These are phyloP conservation scores for Machaerirhynchus nigripectus DNA, from an alignment of 2,113 vertebrate genomes.

Conservation along the genomic window DNA sequence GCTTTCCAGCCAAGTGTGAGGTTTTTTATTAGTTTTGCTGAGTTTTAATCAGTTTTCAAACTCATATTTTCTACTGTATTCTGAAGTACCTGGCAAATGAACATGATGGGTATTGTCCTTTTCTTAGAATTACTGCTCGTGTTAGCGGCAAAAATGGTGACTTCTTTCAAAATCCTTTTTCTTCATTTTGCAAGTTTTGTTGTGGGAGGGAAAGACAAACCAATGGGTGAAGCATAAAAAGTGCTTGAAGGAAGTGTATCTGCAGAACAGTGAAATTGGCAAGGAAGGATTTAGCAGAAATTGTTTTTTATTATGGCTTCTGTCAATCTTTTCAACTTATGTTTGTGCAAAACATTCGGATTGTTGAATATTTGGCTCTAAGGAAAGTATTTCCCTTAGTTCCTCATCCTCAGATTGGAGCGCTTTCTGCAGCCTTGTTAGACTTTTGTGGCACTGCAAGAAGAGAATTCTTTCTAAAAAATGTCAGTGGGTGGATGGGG, in stretches of 20 bases:
- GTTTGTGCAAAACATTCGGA: neutral
- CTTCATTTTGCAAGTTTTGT: neutral
- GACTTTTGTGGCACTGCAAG: neutral
- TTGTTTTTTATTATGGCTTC: neutral
- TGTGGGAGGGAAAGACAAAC: neutral
- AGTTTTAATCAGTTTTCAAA: neutral
- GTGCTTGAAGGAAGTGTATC: neutral
- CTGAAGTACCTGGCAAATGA: neutral
- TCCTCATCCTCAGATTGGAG: neutral
- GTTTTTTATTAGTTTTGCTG: neutral
- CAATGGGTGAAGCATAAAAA: neutral
- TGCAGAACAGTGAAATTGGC: neutral
- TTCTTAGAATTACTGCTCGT: neutral
- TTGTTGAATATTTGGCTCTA: neutral
- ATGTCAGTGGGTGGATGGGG: neutral
- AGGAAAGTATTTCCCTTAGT: neutral
- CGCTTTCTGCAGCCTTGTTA: neutral
- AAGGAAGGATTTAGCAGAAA: neutral
- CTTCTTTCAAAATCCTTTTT: neutral
- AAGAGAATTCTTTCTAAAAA: slow-evolving; percentile 23
- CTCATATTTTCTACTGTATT: neutral
- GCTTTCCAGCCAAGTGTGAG: neutral
- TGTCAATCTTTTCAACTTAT: neutral
- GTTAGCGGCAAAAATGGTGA: neutral
- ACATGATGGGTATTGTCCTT: neutral